Conservation (phyloP, 2,797 vertebrate species). For the Distichodus sexfasciatus region DNA sequence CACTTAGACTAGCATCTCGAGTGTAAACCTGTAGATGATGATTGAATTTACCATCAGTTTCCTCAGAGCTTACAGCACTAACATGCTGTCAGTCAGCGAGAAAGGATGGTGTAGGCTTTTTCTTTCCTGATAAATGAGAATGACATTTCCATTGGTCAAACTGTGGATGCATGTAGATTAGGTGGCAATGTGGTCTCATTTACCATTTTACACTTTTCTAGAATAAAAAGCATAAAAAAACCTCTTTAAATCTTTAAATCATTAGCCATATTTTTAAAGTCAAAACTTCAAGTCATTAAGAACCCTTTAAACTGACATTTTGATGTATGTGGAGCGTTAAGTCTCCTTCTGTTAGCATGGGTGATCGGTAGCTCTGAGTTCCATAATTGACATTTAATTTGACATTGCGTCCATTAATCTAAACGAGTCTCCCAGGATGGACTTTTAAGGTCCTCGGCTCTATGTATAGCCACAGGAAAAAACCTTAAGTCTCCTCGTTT, state of each 20-base stretch:
- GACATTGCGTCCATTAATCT: conserved; percentile 65
- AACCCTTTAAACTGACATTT: conserved; percentile 10
- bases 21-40: conserved; percentile 52
- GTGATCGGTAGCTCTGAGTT: conserved; percentile 45
- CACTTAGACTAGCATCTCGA: conserved; percentile 51
- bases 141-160: too few relatives aligned
- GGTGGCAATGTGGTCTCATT: too few relatives aligned
- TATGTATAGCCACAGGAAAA: conserved; percentile 67
- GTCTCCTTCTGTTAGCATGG: conserved; percentile 15
- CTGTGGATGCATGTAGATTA: too few relatives aligned
- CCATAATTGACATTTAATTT: conserved; percentile 52
- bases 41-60: conserved; percentile 32
- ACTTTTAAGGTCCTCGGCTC: conserved; percentile 47
- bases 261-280: conserved; percentile 6
- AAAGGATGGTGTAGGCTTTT: conserved; percentile 29
- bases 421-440: conserved; percentile 52
- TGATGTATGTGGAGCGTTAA: conserved; percentile 38
- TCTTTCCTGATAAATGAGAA: too few relatives aligned
- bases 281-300: conserved; percentile 18
- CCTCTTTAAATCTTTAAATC: conserved; percentile 11
- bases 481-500: conserved; percentile 66
- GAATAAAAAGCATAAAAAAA: background rate
- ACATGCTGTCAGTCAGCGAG: background rate
- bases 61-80: conserved; percentile 9
- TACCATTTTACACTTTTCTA: background rate